Percentiles rank a stretch among this genome's conserved stretches.
Evolutionary conservation across 1,140 invertebrate genomes (phyloP).

Genomic region (Saccostrea cuccullata): DNA sequence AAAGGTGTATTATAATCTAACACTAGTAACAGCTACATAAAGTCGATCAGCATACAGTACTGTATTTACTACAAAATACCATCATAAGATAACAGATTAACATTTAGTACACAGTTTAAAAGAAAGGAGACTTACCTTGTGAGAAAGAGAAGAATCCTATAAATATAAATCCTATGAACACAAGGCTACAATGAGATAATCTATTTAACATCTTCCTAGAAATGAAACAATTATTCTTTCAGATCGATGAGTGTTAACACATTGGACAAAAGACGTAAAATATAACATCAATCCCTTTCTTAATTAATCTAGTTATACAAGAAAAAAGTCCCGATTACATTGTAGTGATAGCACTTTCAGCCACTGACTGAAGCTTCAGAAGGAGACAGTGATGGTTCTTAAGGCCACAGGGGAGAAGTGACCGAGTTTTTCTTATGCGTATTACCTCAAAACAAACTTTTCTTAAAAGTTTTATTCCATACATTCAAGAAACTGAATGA

Average conservation of each 20-base stretch:
- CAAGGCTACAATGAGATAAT: neutral
- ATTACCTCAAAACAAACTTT: neutral
- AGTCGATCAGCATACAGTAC: too few relatives aligned
- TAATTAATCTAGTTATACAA: neutral
- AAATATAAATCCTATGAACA: neutral
- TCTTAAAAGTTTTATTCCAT: neutral
- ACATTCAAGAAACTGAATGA: neutral
- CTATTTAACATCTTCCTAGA: neutral
- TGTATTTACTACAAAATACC: too few relatives aligned
- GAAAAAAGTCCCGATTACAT: neutral
- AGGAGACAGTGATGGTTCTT: neutral
- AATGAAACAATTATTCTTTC: neutral
- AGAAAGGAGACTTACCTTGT: neutral
- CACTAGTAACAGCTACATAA: too few relatives aligned
- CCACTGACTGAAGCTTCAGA: neutral
- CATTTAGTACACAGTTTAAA: neutral
- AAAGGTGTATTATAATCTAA: too few relatives aligned
- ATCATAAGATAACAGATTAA: too few relatives aligned
- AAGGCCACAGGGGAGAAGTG: neutral
- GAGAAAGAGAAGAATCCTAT: neutral
- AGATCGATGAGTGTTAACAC: neutral
- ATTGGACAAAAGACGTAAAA: neutral
- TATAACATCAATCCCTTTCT: neutral
- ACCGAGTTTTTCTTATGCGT: neutral
- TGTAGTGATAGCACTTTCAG: neutral